Evolutionary conservation across 64 coral and sea anemone genomes (phyloP).

Genomic region (Stichodactyla mertensii): DNA sequence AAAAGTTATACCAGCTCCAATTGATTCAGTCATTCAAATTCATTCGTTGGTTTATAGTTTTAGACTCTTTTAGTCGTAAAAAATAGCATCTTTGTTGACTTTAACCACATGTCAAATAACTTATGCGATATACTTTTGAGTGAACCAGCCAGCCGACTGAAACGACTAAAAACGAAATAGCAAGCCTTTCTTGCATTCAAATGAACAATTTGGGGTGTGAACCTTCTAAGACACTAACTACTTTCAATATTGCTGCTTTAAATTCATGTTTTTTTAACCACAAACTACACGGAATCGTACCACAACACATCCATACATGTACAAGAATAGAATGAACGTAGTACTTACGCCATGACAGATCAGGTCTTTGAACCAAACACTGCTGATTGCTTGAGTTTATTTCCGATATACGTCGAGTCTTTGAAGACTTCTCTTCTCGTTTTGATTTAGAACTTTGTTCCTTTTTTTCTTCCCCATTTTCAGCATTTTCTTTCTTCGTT

Average conservation of each 20-base stretch:
- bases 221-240: no score
- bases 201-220: no score
- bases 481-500: slow-evolving; percentile 40
- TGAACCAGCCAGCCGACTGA: background rate
- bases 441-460: slow-evolving; percentile 47
- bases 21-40: background rate
- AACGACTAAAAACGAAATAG: background rate
- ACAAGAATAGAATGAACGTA: background rate
- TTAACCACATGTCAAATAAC: background rate
- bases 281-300: no score
- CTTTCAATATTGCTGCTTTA: no score
- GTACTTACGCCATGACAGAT: slow-evolving; percentile 55
- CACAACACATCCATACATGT: background rate
- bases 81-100: background rate
- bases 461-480: slow-evolving; percentile 55
- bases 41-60: background rate
- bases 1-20: background rate
- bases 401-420: slow-evolving; percentile 53
- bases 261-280: no score
- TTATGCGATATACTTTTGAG: background rate
- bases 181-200: no score
- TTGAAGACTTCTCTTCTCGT: slow-evolving; percentile 49
- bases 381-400: slow-evolving; percentile 32
- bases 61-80: background rate
- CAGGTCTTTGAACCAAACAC: slow-evolving; percentile 51